Evolutionary conservation across 2,113 vertebrate species (phyloP).

Genomic region (Malurus melanocephalus): DNA sequence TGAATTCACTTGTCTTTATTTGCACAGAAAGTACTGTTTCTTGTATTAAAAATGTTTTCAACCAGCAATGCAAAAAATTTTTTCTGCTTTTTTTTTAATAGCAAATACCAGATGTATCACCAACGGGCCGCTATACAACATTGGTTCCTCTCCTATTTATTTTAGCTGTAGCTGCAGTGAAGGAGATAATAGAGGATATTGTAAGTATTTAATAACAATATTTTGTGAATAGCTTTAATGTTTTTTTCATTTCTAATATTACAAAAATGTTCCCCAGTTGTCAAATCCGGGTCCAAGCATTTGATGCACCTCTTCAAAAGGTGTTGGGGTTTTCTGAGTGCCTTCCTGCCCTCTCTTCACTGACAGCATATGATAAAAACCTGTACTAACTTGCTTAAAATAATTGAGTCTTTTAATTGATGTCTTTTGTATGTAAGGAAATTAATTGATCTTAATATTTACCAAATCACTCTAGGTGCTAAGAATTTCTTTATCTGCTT

Average conservation of each 20-base stretch:
- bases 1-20: neutral
- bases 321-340: neutral
- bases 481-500: neutral
- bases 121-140: conserved; percentile 95
- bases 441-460: neutral
- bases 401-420: neutral
- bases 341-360: neutral
- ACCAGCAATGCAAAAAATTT: neutral
- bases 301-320: neutral
- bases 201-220: conserved; percentile 74
- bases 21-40: neutral
- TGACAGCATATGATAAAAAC: neutral
- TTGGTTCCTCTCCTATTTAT: conserved; percentile 97
- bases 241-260: neutral
- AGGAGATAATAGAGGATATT: conserved; percentile 97
- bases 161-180: conserved; percentile 93
- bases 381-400: neutral
- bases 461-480: neutral
- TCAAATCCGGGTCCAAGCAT: neutral
- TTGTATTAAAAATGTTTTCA: conserved; percentile 6
- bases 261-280: neutral
- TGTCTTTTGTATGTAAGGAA: neutral
- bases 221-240: neutral
- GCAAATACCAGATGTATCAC: conserved; percentile 99
- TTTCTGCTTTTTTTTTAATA: conserved; percentile 37